Percentiles rank a stretch among this genome's conserved stretches.
Evolutionary conservation across 2,797 vertebrate genomes (phyloP).

Genomic region (Molossus alvarezi): DNA sequence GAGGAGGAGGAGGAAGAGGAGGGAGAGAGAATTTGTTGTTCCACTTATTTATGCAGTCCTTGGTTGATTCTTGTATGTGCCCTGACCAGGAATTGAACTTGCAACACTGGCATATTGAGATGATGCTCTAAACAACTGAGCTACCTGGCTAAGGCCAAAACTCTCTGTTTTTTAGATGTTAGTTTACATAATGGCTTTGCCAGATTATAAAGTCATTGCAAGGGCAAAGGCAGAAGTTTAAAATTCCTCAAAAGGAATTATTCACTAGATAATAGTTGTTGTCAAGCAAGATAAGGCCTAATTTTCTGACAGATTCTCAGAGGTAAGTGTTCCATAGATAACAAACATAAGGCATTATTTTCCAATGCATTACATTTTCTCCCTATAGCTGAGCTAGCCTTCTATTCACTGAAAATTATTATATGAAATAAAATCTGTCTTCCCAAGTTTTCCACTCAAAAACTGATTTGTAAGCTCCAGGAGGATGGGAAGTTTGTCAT

Average conservation of each 20-base stretch:
- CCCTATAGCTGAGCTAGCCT: neutral
- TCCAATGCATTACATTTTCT: conserved; percentile 39
- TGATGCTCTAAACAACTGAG: too few relatives aligned
- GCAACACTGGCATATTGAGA: too few relatives aligned
- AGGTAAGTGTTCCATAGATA: conserved; percentile 53
- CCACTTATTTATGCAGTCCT: too few relatives aligned
- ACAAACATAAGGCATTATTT: conserved; percentile 49
- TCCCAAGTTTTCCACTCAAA: conserved; percentile 75
- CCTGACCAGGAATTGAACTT: too few relatives aligned
- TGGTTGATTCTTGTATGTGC: too few relatives aligned
- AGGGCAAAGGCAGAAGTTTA: conserved; percentile 56
- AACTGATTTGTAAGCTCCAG: conserved; percentile 64
- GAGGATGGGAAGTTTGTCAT: conserved; percentile 49
- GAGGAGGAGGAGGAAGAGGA: too few relatives aligned
- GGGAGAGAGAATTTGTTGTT: too few relatives aligned
- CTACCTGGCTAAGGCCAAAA: too few relatives aligned
- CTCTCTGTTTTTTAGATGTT: conserved; percentile 61
- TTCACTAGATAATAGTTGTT: conserved; percentile 68
- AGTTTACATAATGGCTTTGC: conserved; percentile 69
- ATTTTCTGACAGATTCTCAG: conserved; percentile 69
- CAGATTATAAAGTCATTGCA: conserved; percentile 67
- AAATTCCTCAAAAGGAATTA: conserved; percentile 73
- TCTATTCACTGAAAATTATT: conserved; percentile 73
- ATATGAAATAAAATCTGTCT: conserved; percentile 76
- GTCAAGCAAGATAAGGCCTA: conserved; percentile 62